phyloP scores from a whole-genome alignment of 2,888 invertebrate species.

The Pyrgus malvae region DNA sequence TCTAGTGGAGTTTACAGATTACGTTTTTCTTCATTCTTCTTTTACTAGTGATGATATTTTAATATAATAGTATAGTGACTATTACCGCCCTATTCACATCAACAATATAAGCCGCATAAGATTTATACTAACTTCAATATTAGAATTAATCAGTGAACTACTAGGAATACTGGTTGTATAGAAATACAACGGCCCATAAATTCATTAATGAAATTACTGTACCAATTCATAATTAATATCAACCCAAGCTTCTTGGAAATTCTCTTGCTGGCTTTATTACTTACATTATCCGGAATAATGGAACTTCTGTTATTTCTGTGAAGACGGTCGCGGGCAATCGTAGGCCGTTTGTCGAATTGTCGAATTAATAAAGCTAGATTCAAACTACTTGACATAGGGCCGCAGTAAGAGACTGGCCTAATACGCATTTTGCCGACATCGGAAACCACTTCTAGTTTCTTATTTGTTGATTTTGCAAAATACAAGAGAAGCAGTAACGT shows the following conservation, averaged over 20 bases:
- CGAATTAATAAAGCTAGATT: not conserved
- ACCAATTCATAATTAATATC: slow-evolving; percentile 10
- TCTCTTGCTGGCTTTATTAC: not conserved
- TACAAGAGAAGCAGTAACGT: too few species aligned
- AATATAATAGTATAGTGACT: too few species aligned
- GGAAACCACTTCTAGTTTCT: too few species aligned
- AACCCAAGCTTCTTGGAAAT: slow-evolving; percentile 6
- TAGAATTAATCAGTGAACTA: not conserved
- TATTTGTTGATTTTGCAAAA: too few species aligned
- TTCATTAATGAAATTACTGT: slow-evolving; percentile 11
- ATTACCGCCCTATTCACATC: too few species aligned
- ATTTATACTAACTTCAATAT: not conserved
- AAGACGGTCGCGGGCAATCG: slow-evolving; percentile 26
- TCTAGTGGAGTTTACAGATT: too few species aligned
- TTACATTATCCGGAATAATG: slow-evolving; percentile 31
- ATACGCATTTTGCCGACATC: too few species aligned
- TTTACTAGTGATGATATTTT: too few species aligned
- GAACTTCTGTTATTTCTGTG: slow-evolving; percentile 32
- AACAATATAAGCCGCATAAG: not conserved
- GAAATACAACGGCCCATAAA: slow-evolving; percentile 6
- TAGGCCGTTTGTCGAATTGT: slow-evolving; percentile 17
- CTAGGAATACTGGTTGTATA: not conserved
- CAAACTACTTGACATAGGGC: not conserved
- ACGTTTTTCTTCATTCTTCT: too few species aligned
- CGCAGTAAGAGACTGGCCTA: too few species aligned